phyloP scores from a whole-genome alignment of 2,797 vertebrate species.

The Enteromius anoplus region DNA sequence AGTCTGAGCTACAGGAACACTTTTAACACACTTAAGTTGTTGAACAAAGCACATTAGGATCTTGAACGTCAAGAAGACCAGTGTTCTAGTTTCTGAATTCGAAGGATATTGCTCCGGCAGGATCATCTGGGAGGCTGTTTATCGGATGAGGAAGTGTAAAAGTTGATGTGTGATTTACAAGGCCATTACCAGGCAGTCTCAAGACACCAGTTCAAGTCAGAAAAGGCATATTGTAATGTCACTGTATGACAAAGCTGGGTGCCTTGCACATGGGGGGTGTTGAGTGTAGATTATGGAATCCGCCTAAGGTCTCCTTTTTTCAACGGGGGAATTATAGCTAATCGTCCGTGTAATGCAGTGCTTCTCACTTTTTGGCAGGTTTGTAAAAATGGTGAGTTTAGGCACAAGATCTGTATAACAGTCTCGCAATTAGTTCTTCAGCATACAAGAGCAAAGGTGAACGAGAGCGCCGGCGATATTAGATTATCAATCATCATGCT shows the following conservation, averaged over 20 bases:
- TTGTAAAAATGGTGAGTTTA: slow-evolving; percentile 72
- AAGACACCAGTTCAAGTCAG: slow-evolving; percentile 69
- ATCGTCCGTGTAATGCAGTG: slow-evolving; percentile 80
- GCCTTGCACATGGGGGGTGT: slow-evolving; percentile 55
- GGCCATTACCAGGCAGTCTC: slow-evolving; percentile 67
- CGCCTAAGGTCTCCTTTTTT: slow-evolving; percentile 70
- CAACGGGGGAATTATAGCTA: slow-evolving; percentile 76
- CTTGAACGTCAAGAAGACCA: slow-evolving; percentile 9
- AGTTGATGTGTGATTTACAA: slow-evolving; percentile 69
- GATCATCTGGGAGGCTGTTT: slow-evolving; percentile 48
- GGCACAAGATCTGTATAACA: slow-evolving; percentile 61
- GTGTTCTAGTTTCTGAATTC: slow-evolving; percentile 30
- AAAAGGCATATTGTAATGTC: slow-evolving; percentile 74
- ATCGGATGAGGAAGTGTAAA: slow-evolving; percentile 63
- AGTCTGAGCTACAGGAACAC: not conserved
- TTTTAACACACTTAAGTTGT: not conserved
- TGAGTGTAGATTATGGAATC: slow-evolving; percentile 69
- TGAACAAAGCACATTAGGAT: slow-evolving; percentile 18
- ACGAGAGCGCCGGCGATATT: not conserved
- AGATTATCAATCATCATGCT: slow-evolving; percentile 36
- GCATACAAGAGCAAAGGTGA: slow-evolving; percentile 42
- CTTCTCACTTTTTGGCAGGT: slow-evolving; percentile 78
- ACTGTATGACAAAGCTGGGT: slow-evolving; percentile 74
- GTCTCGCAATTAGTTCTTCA: slow-evolving; percentile 39
- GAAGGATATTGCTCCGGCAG: slow-evolving; percentile 34